These are phyloP conservation scores for Chaenocephalus aceratus DNA, from an alignment of 2,113 vertebrate species.

Conservation along the genomic window DNA sequence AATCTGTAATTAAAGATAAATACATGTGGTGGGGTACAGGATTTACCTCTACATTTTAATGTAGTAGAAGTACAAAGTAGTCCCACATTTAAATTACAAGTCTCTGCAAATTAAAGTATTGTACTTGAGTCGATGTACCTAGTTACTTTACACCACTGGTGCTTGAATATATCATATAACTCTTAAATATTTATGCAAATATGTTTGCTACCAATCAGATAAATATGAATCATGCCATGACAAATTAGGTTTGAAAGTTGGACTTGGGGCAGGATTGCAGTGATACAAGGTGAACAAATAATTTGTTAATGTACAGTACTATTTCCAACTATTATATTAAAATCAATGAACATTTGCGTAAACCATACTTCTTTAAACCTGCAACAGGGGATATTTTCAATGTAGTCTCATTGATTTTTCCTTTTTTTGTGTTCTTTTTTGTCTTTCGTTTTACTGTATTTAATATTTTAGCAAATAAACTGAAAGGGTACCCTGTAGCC, in stretches of 20 bases:
- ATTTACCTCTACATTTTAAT: no score
- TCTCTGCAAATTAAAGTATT: no score
- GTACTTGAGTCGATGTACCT: no score
- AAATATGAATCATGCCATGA: conserved; percentile 10
- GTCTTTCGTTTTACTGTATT: neutral
- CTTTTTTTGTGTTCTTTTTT: neutral
- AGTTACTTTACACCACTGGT: no score
- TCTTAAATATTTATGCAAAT: neutral
- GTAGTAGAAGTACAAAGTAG: no score
- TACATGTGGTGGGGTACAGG: no score
- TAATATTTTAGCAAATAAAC: conserved; percentile 25
- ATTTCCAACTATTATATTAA: neutral
- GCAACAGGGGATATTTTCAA: neutral
- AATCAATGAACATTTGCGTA: no score
- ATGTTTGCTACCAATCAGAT: conserved; percentile 9
- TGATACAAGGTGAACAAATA: conserved; percentile 1
- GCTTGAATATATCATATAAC: no score
- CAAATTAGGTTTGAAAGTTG: conserved; percentile 9
- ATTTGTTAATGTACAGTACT: neutral
- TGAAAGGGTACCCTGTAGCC: neutral
- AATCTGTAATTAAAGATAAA: no score
- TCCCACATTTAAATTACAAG: no score
- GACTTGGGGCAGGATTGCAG: neutral
- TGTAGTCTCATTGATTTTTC: neutral
- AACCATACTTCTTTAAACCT: neutral